Percentiles rank a stretch among this genome's conserved stretches.
Conservation (phyloP, 1,140 invertebrate genomes). For the Aphelinus certus region DNA sequence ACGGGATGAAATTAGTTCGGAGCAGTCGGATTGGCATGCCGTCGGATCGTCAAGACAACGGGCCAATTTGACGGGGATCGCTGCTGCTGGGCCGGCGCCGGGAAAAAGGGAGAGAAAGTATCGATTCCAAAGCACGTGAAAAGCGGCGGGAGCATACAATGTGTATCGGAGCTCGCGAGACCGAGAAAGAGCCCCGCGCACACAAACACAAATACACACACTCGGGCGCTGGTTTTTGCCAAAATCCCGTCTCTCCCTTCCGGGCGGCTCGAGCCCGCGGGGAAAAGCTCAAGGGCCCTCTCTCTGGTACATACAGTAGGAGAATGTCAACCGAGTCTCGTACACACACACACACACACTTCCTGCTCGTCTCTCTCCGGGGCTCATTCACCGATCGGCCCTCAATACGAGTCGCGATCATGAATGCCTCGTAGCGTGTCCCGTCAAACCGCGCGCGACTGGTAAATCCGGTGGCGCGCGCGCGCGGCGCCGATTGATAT, state of each 20-base stretch:
- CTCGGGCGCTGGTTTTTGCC: conserved; percentile 11
- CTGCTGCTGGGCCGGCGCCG: not conserved
- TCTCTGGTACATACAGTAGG: too few relatives aligned
- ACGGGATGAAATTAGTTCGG: too few relatives aligned
- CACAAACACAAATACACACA: not conserved
- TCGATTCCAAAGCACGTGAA: conserved; percentile 29
- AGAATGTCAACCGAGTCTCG: not conserved
- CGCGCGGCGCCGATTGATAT: conserved; percentile 42
- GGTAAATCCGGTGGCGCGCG: conserved; percentile 51
- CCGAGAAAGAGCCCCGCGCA: not conserved
- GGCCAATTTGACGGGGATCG: conserved; percentile 7
- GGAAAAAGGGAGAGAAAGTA: conserved; percentile 25
- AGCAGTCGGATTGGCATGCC: not conserved
- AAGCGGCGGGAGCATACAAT: not conserved
- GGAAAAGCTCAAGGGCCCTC: conserved; percentile 1
- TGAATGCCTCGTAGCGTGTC: conserved; percentile 24
- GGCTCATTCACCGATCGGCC: conserved; percentile 20
- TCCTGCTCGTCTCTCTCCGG: conserved; percentile 43
- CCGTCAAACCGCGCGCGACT: conserved; percentile 55
- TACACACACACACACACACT: conserved; percentile 2
- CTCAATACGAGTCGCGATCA: conserved; percentile 37
- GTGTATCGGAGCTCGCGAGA: too few relatives aligned
- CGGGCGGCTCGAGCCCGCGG: not conserved
- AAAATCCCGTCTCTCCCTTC: conserved; percentile 10
- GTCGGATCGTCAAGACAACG: conserved; percentile 1